These are phyloP conservation scores for Lineus longissimus DNA, from an alignment of 1,140 invertebrate genomes.

Conservation along the genomic window DNA sequence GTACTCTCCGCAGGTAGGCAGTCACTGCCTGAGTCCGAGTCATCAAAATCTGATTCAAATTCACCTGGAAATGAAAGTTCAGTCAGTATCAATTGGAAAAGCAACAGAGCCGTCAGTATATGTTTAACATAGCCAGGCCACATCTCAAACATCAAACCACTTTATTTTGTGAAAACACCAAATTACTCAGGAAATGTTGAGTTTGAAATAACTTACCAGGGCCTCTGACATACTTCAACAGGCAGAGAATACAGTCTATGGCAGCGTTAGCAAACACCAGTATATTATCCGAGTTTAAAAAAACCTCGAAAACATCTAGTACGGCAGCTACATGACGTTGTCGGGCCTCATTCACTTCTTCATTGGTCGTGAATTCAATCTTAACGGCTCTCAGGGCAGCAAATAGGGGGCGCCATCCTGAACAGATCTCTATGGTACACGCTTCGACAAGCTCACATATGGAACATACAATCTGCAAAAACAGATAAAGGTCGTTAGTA, in stretches of 20 bases:
- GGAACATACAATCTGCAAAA: slow-evolving; percentile 82
- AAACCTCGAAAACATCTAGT: slow-evolving; percentile 88
- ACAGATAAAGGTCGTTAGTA: slow-evolving; percentile 19
- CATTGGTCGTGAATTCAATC: slow-evolving; percentile 53
- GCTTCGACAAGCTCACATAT: slow-evolving; percentile 94
- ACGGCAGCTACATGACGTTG: slow-evolving; percentile 65
- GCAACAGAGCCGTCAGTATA: too few relatives aligned
- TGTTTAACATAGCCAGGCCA: too few relatives aligned
- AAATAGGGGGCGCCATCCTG: slow-evolving; percentile 89
- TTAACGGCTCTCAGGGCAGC: slow-evolving; percentile 78
- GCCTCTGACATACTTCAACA: slow-evolving; percentile 67
- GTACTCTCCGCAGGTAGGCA: slow-evolving; percentile 22
- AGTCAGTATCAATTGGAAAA: not conserved
- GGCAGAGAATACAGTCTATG: slow-evolving; percentile 85
- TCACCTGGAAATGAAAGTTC: slow-evolving; percentile 35
- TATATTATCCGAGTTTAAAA: slow-evolving; percentile 85
- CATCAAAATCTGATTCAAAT: slow-evolving; percentile 43
- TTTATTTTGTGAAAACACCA: too few relatives aligned
- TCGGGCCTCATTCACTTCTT: slow-evolving; percentile 51
- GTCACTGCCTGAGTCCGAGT: slow-evolving; percentile 46
- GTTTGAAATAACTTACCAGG: slow-evolving; percentile 45
- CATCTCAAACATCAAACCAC: too few relatives aligned
- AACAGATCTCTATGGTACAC: slow-evolving; percentile 83
- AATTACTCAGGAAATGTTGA: too few relatives aligned
- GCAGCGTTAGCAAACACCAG: slow-evolving; percentile 90